These are phyloP conservation scores for Tachyglossus aculeatus DNA, from an alignment of 2,797 vertebrate genomes.

Conservation along the genomic window DNA sequence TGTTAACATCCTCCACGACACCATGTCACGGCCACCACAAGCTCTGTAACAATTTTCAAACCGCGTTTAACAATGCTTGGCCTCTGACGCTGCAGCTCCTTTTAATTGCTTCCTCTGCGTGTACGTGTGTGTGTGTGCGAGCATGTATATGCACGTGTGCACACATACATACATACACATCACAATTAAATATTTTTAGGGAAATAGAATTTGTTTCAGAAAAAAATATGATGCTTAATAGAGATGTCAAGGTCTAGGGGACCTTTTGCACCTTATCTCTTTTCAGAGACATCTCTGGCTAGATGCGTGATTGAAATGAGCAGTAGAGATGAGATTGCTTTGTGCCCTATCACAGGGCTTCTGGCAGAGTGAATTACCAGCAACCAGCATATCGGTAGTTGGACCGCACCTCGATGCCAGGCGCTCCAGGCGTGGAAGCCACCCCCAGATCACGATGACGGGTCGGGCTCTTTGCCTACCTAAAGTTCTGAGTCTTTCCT, in stretches of 20 bases:
- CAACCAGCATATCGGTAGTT: too few species aligned
- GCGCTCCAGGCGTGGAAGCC: too few species aligned
- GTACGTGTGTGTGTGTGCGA: neutral
- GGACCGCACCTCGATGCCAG: too few species aligned
- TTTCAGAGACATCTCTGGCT: too few species aligned
- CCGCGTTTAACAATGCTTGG: constrained; percentile 35
- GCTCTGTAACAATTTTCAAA: constrained; percentile 60
- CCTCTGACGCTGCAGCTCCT: constrained; percentile 32
- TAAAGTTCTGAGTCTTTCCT: too few species aligned
- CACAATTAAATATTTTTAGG: constrained; percentile 52
- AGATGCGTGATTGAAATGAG: too few species aligned
- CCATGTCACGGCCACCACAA: constrained; percentile 56
- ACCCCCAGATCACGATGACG: too few species aligned
- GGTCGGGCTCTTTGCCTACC: too few species aligned
- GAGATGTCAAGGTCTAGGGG: constrained; percentile 50
- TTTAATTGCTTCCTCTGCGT: constrained; percentile 54
- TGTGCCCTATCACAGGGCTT: too few species aligned
- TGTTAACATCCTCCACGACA: constrained; percentile 61
- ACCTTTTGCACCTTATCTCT: constrained; percentile 23
- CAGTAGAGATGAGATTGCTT: too few species aligned
- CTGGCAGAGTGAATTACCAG: too few species aligned
- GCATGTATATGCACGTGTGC: neutral
- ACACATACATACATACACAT: neutral
- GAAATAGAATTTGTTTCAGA: constrained; percentile 63
- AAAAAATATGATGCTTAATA: constrained; percentile 41